phyloP scores from a whole-genome alignment of 2,797 vertebrate genomes.

The Girardinus metallicus region DNA sequence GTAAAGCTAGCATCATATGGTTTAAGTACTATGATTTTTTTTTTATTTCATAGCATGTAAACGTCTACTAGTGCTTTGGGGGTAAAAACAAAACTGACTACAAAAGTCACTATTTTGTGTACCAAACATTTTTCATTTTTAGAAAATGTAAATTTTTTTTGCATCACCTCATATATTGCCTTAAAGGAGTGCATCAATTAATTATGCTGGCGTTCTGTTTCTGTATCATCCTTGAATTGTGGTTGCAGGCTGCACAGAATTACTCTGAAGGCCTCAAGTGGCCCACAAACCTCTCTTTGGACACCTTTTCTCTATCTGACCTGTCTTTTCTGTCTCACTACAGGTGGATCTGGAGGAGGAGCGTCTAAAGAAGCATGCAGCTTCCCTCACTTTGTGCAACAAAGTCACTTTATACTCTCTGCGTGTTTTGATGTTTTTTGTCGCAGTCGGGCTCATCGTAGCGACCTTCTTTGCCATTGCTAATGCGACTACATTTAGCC shows the following conservation, averaged over 20 bases:
- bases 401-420: slow-evolving; percentile 70
- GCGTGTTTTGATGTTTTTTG: slow-evolving; percentile 71
- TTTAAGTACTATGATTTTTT: background rate
- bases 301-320: background rate
- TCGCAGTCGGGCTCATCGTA: slow-evolving; percentile 74
- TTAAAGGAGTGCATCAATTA: background rate
- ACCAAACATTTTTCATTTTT: background rate
- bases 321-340: slow-evolving; percentile 11
- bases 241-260: background rate
- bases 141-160: background rate
- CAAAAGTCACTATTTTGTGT: background rate
- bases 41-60: background rate
- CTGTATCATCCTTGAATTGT: background rate
- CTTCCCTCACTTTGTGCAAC: slow-evolving; percentile 74
- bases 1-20: too few relatives aligned
- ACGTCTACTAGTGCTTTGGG: background rate
- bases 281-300: background rate
- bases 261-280: background rate
- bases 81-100: background rate
- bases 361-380: slow-evolving; percentile 63
- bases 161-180: background rate
- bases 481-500: slow-evolving; percentile 75
- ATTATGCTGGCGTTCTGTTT: background rate
- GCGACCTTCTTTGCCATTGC: slow-evolving; percentile 81
- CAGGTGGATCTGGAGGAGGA: slow-evolving; percentile 91